Percentiles rank a stretch among this genome's conserved stretches.
Evolutionary conservation across 1,140 invertebrate species (phyloP).

Genomic region (Doryteuthis pealeii): DNA sequence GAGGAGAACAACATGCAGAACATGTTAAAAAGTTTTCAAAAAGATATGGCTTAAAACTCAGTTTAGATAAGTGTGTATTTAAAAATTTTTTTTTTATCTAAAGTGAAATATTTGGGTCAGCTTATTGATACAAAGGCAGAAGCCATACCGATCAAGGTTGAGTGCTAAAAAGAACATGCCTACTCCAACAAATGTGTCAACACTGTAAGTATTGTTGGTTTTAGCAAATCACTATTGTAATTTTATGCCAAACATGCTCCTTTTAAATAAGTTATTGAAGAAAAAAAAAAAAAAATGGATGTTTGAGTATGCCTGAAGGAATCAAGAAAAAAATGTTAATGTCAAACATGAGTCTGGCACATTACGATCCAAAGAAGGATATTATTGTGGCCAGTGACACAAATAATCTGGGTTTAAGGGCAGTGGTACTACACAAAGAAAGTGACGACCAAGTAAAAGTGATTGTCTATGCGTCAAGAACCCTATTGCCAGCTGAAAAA

Average conservation of each 20-base stretch:
- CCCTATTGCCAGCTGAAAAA: slow-evolving; percentile 50
- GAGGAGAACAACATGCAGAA: not conserved
- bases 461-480: slow-evolving; percentile 52
- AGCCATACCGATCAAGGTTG: not conserved
- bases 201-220: slow-evolving; percentile 34
- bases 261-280: slow-evolving; percentile 20
- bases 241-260: slow-evolving; percentile 21
- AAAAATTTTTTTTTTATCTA: too few species aligned
- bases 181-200: slow-evolving; percentile 20
- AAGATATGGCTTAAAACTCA: not conserved
- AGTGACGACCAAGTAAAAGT: slow-evolving; percentile 33
- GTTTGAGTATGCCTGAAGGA: not conserved
- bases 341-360: slow-evolving; percentile 16
- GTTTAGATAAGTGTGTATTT: not conserved
- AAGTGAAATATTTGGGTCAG: not conserved
- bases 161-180: not conserved
- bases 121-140: not conserved
- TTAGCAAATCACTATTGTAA: slow-evolving; percentile 26
- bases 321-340: slow-evolving; percentile 19
- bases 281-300: slow-evolving; percentile 14
- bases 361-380: slow-evolving; percentile 22
- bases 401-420: slow-evolving; percentile 28
- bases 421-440: slow-evolving; percentile 28
- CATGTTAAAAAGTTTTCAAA: not conserved
- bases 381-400: slow-evolving; percentile 23